Conservation (phyloP, 2,113 vertebrate genomes). For the Tricholaema leucomelas region DNA sequence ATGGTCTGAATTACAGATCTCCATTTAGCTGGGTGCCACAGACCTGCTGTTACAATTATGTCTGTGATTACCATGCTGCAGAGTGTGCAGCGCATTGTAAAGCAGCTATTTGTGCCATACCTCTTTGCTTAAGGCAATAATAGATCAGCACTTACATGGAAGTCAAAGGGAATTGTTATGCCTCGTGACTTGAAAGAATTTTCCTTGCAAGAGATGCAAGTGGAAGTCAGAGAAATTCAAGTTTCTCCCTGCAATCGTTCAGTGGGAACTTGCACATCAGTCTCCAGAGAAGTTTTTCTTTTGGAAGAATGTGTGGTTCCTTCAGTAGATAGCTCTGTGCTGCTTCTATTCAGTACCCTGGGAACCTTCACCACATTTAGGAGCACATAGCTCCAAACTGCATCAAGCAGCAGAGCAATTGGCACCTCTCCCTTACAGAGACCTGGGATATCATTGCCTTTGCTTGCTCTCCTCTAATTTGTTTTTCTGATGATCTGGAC, state of each 20-base stretch:
- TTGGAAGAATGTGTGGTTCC: neutral
- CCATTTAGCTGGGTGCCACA: constrained; percentile 62
- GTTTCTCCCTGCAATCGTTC: neutral
- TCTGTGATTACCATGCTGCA: constrained; percentile 22
- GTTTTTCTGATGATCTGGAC: neutral
- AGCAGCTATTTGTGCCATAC: constrained; percentile 26
- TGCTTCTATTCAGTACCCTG: neutral
- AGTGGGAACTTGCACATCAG: neutral
- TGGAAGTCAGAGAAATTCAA: neutral
- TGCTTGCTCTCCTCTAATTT: neutral
- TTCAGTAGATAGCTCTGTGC: neutral
- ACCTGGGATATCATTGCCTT: neutral
- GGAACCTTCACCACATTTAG: neutral
- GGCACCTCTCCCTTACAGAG: neutral
- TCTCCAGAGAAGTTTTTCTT: constrained; percentile 12
- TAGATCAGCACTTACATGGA: neutral
- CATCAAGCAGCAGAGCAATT: fast-evolving
- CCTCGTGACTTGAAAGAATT: neutral
- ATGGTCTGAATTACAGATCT: constrained; percentile 77
- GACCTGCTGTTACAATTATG: constrained; percentile 65
- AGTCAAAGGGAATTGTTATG: neutral
- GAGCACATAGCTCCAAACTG: neutral
- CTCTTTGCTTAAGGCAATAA: constrained; percentile 39
- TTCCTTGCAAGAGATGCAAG: neutral
- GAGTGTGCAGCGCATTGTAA: constrained; percentile 60